A percentile compares a stretch with the other conserved stretches of the same genome.
These are phyloP conservation scores for Ypsolopha scabrella DNA, from an alignment of 2,888 invertebrate genomes.

Conservation along the genomic window DNA sequence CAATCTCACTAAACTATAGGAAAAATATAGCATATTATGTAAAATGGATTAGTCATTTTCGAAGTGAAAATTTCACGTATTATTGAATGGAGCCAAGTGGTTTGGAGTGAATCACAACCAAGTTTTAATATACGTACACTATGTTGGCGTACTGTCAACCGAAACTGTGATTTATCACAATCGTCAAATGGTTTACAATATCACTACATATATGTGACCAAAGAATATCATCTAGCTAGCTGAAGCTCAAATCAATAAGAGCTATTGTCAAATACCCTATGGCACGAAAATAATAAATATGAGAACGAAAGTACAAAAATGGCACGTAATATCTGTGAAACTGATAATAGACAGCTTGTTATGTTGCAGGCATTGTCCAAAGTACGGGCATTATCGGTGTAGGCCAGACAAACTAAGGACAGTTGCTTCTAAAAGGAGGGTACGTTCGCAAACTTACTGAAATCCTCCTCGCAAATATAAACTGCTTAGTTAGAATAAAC, in stretches of 20 bases:
- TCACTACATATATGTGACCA: not conserved
- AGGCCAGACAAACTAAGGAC: no score
- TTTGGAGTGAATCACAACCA: not conserved
- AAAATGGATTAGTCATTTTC: no score
- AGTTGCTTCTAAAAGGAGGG: no score
- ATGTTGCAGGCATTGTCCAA: no score
- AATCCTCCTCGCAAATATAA: not conserved
- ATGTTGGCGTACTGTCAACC: not conserved
- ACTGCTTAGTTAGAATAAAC: not conserved
- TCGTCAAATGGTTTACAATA: not conserved
- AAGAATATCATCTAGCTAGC: not conserved
- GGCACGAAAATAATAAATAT: not conserved
- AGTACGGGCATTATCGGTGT: no score
- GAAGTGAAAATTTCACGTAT: no score
- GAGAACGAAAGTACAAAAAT: not conserved
- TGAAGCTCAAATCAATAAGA: no score
- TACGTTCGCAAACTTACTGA: no score
- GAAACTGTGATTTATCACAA: no score
- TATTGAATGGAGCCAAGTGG: no score
- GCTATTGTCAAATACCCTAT: not conserved
- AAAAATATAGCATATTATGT: not conserved
- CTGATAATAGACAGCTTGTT: no score
- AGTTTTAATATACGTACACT: not conserved
- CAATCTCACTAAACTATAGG: conserved; percentile 4
- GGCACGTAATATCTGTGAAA: not conserved